Evolutionary conservation across 2,113 vertebrate genomes (phyloP).

Genomic region (Halichoeres trimaculatus): DNA sequence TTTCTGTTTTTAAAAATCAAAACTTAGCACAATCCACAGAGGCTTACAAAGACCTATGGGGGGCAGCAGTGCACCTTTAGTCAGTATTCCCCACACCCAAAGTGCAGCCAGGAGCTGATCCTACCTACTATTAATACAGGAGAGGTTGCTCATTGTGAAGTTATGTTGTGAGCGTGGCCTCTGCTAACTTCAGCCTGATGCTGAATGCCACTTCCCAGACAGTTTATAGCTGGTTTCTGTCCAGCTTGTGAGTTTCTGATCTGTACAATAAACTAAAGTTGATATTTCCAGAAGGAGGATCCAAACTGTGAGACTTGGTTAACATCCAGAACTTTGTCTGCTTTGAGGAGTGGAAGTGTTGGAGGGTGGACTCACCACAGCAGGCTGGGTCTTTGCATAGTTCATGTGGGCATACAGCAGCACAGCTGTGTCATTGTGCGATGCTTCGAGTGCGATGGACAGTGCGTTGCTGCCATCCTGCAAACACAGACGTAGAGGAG

Average conservation of each 20-base stretch:
- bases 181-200: not conserved
- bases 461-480: constrained; percentile 95
- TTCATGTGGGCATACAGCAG: constrained; percentile 90
- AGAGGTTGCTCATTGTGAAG: constrained; percentile 26
- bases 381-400: constrained; percentile 64
- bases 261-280: no score
- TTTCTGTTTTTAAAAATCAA: no score
- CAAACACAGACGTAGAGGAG: constrained; percentile 22
- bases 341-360: not conserved
- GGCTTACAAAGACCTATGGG: constrained; percentile 34
- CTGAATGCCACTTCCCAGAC: not conserved
- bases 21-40: not conserved
- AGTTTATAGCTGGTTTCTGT: not conserved
- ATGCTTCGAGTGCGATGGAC: constrained; percentile 91
- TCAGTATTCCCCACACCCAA: constrained; percentile 50
- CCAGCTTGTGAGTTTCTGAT: not conserved
- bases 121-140: constrained; percentile 35
- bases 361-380: constrained; percentile 81
- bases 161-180: constrained; percentile 30
- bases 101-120: constrained; percentile 23
- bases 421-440: constrained; percentile 92
- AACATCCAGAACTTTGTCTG: not conserved
- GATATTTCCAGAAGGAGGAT: no score
- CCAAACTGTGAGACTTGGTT: no score
- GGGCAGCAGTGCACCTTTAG: constrained; percentile 60